Base-by-base conservation (phyloP, 2,797 vertebrate genomes). In the Amblyopsis hoosieri region DNA sequence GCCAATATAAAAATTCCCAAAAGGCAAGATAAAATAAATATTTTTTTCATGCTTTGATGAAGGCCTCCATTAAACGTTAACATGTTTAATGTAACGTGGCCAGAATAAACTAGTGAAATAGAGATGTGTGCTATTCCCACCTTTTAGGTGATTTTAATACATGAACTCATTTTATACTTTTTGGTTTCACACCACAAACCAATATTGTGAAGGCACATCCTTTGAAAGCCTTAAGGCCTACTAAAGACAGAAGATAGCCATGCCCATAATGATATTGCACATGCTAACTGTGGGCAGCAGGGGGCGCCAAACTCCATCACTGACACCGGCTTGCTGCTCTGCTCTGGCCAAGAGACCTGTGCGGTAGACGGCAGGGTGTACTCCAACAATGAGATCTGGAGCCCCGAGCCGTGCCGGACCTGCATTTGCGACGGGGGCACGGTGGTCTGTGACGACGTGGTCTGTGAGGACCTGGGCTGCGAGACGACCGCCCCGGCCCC, bases 341-440 rank as follows among this genome's bases (percentile, higher is more conserved):
- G 51, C 12, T 76, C 9, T 23, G 51, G 72, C 19, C 0, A 60
- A 90, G 87, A 78, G 7, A 63, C 66, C 47, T 90, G 89, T 64
- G 80, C 68, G 31, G 81, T 83, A 67, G 79, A 87, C 63, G 86
- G 86, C 51, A 78, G 72, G 11, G 71, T 79, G 42, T 86, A 87
- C 11, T 51, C 62, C 59, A 61, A 84, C 70, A 69, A 78, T 0
- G 80, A 82, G 17, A 74, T 84, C 70, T 90, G 87, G 89, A 87
- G 78, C 76, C 84, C 80, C 0, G 81, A 79, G 66, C 81, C 77
- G 0, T 90, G 89, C 58, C 67, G 55, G 45, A 60, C 84, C 53
- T 90, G 89, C 5, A 62, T 86, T 57, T 90, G 89, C 1, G 64
- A 86, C 1, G 47, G 1, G 52, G 89, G 89, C 12, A 60, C 45